These are phyloP conservation scores for Drosophila miranda DNA, from an alignment of 1,140 invertebrate species.

Conservation along the genomic window DNA sequence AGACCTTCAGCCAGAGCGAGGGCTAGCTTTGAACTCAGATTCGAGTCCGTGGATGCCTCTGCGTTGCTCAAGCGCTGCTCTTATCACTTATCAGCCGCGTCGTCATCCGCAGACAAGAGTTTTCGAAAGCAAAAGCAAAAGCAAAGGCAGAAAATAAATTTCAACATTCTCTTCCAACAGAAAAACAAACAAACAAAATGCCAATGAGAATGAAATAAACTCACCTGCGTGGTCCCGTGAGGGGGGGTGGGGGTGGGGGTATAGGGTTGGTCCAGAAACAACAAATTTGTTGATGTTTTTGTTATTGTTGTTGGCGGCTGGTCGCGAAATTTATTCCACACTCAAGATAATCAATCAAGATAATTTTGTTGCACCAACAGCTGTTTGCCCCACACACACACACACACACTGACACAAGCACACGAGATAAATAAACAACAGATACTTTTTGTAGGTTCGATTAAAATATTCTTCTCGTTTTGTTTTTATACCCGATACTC, in stretches of 20 bases:
- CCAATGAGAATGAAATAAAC: conserved; percentile 4
- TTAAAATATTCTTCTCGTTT: conserved; percentile 24
- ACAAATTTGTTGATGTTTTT: not conserved
- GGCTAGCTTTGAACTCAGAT: too few species aligned
- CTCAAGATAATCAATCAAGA: conserved; percentile 36
- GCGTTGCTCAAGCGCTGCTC: not conserved
- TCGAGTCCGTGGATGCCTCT: too few species aligned
- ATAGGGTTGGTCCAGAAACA: too few species aligned
- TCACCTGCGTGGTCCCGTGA: conserved; percentile 7
- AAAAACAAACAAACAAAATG: conserved; percentile 6
- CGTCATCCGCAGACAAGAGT: not conserved
- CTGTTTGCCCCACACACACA: conserved; percentile 60
- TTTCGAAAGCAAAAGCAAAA: not conserved
- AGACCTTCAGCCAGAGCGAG: too few species aligned
- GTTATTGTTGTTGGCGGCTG: not conserved
- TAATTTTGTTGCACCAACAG: conserved; percentile 63
- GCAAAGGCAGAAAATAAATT: too few species aligned
- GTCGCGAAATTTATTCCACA: conserved; percentile 31
- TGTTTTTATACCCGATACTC: too few species aligned
- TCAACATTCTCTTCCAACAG: not conserved
- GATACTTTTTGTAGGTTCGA: conserved; percentile 22
- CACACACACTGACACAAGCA: conserved; percentile 39
- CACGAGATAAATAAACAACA: conserved; percentile 67
- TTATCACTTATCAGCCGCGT: conserved; percentile 7
- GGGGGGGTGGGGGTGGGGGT: too few species aligned